These are phyloP conservation scores for Rhamphomyia laevipes DNA, from an alignment of 2,888 invertebrate species.

Conservation along the genomic window DNA sequence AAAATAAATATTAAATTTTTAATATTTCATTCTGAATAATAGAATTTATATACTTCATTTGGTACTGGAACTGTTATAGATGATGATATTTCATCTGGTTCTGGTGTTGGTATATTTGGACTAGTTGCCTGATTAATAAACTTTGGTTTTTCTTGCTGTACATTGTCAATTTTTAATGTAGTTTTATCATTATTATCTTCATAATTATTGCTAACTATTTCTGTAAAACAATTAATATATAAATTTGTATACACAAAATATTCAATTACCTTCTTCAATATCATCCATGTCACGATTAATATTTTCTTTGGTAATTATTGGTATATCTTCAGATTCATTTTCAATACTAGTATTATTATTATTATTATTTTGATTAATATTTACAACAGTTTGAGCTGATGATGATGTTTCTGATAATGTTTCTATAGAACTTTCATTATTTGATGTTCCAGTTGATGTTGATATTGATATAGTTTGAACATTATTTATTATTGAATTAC, in stretches of 20 bases:
- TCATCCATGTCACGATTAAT: constrained; percentile 17
- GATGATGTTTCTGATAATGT: constrained; percentile 21
- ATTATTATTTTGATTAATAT: constrained; percentile 6
- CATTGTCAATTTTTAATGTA: constrained; percentile 5
- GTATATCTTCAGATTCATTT: neutral
- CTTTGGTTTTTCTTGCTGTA: constrained; percentile 30
- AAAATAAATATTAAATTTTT: neutral
- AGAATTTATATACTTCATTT: constrained; percentile 10
- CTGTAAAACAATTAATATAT: constrained; percentile 1
- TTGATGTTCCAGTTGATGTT: constrained; percentile 3
- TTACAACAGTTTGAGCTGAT: constrained; percentile 23
- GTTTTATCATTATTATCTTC: constrained; percentile 16
- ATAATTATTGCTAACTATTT: constrained; percentile 10
- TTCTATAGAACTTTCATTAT: constrained; percentile 18
- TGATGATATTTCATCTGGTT: constrained; percentile 11
- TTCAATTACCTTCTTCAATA: constrained; percentile 16
- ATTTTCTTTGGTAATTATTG: constrained; percentile 13
- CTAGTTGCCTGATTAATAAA: constrained; percentile 38
- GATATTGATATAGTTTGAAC: neutral
- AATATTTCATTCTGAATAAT: neutral
- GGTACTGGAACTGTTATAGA: constrained; percentile 4
- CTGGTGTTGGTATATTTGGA: constrained; percentile 33
- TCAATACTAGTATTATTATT: constrained; percentile 6
- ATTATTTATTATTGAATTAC: neutral
- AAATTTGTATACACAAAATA: no score